phyloP scores from a whole-genome alignment of 2,888 invertebrate genomes.

The Ormyrus pomaceus region DNA sequence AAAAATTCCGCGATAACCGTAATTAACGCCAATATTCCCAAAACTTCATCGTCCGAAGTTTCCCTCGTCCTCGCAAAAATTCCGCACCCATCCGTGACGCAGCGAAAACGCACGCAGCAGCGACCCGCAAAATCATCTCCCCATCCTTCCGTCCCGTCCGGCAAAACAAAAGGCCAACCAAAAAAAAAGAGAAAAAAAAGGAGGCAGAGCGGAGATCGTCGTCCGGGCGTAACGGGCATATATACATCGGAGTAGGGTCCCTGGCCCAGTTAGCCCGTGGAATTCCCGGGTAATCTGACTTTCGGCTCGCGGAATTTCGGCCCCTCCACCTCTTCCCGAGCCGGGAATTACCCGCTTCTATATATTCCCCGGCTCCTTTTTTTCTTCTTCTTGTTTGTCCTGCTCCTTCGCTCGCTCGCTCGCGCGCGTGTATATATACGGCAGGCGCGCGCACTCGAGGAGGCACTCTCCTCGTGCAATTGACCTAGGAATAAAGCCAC shows the following conservation, averaged over 20 bases:
- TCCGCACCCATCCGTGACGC: no score
- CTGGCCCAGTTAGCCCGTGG: slow-evolving; percentile 45
- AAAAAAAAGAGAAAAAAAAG: background rate
- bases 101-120: no score
- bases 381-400: slow-evolving; percentile 50
- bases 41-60: background rate
- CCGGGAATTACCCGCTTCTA: slow-evolving; percentile 47
- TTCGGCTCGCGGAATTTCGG: slow-evolving; percentile 39
- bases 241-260: slow-evolving; percentile 14
- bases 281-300: slow-evolving; percentile 39
- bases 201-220: background rate
- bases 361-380: slow-evolving; percentile 47
- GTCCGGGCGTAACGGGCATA: slow-evolving; percentile 13
- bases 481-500: slow-evolving; percentile 66
- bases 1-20: no score
- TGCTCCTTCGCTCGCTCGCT: slow-evolving; percentile 5
- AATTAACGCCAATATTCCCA: no score
- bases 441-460: background rate
- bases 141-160: no score
- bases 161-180: no score
- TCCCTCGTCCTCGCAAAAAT: no score
- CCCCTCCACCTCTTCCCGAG: slow-evolving; percentile 31
- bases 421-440: slow-evolving; percentile 39
- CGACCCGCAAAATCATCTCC: no score
- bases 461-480: slow-evolving; percentile 55